A percentile compares a stretch with the other conserved stretches of the same genome.
phyloP scores from a whole-genome alignment of 2,888 invertebrate genomes.

The Parnassius apollo region DNA sequence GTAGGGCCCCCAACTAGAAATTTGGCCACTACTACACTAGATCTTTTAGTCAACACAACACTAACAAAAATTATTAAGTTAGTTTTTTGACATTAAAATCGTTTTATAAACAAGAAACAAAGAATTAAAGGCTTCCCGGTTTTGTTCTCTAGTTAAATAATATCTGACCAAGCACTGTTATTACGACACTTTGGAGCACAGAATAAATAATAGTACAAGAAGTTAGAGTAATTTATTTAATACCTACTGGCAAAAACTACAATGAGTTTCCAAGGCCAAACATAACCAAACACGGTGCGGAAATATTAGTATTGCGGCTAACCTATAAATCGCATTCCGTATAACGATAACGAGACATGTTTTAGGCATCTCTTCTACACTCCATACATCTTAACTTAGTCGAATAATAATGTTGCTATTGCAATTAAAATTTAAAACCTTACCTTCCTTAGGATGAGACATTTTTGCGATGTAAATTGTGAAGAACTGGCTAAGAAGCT shows the following conservation, averaged over 20 bases:
- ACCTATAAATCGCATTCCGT: background rate
- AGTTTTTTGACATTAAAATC: no score
- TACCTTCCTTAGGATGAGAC: constrained; percentile 73
- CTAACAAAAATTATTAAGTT: no score
- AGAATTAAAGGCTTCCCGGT: background rate
- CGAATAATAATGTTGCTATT: constrained; percentile 33
- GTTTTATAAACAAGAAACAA: no score
- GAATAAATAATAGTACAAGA: no score
- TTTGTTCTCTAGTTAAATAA: background rate
- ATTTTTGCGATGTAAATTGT: constrained; percentile 45
- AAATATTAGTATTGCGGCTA: constrained; percentile 1
- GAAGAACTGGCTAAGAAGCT: constrained; percentile 36
- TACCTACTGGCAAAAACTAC: constrained; percentile 8
- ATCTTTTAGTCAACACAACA: no score
- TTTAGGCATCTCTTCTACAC: constrained; percentile 6
- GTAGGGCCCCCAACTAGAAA: no score
- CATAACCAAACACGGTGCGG: constrained; percentile 4
- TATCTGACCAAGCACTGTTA: no score
- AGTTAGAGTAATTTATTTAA: no score
- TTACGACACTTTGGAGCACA: no score
- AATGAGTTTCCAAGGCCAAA: constrained; percentile 16
- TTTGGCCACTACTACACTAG: no score
- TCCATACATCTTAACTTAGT: constrained; percentile 27
- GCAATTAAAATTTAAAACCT: constrained; percentile 40
- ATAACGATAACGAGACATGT: background rate